phyloP scores from a whole-genome alignment of 2,797 vertebrate species.

The Sitta carolinensis region DNA sequence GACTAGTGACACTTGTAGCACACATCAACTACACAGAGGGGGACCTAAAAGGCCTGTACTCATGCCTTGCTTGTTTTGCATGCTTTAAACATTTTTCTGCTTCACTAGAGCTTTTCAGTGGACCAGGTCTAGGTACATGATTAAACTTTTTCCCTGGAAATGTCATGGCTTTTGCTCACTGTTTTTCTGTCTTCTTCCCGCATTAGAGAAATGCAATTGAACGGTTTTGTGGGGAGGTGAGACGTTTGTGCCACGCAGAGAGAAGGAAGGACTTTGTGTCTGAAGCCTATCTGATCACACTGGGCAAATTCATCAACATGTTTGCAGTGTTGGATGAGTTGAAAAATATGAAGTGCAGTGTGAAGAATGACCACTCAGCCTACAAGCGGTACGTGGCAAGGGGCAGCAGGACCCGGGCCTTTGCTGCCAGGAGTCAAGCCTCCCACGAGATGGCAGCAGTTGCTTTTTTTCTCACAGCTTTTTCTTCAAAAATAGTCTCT shows the following conservation, averaged over 20 bases:
- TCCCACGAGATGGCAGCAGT: slow-evolving; percentile 55
- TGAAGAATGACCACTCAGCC: slow-evolving; percentile 98
- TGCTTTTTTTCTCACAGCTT: background rate
- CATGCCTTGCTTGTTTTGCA: background rate
- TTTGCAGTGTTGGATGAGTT: slow-evolving; percentile 96
- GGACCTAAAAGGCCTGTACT: background rate
- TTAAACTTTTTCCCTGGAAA: background rate
- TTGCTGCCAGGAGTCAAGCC: background rate
- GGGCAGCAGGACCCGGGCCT: rapidly evolving
- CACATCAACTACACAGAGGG: background rate
- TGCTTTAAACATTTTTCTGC: background rate
- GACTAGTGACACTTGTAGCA: background rate
- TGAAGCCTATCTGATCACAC: slow-evolving; percentile 93
- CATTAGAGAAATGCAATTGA: slow-evolving; percentile 93
- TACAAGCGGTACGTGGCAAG: slow-evolving; percentile 87
- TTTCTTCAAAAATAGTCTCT: background rate
- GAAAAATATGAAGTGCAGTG: slow-evolving; percentile 99
- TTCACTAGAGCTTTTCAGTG: background rate
- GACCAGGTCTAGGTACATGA: rapidly evolving
- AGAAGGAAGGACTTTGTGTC: slow-evolving; percentile 98
- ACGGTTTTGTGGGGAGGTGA: slow-evolving; percentile 95
- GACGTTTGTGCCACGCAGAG: slow-evolving; percentile 92
- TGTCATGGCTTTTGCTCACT: background rate
- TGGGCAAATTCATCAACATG: slow-evolving; percentile 99
- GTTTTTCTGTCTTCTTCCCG: background rate